These are phyloP conservation scores for Caenorhabditis sp. DNA, from an alignment of 2,888 invertebrate genomes.

Conservation along the genomic window DNA sequence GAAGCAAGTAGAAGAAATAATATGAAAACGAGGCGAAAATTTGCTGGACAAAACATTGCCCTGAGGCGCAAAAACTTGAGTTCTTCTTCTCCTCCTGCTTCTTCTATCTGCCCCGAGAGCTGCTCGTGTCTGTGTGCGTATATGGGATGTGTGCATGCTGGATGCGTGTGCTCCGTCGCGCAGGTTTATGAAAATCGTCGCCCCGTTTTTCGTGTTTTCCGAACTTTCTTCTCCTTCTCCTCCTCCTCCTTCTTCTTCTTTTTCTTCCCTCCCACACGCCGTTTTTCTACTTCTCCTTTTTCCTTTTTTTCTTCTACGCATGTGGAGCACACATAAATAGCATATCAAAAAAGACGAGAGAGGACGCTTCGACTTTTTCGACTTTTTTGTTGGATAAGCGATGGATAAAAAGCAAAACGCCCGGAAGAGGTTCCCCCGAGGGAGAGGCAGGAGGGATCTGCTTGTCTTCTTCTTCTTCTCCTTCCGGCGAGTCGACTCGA, in stretches of 20 bases:
- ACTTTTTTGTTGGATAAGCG: constrained; percentile 45
- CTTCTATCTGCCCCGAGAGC: constrained; percentile 30
- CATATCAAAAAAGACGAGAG: constrained; percentile 41
- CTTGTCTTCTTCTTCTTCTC: neutral
- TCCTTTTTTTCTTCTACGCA: constrained; percentile 14
- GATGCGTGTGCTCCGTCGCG: constrained; percentile 2
- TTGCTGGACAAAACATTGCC: constrained; percentile 55
- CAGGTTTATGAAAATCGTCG: constrained; percentile 63
- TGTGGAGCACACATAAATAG: constrained; percentile 30
- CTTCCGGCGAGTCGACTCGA: neutral
- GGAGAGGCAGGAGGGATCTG: no score
- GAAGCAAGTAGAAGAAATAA: no score
- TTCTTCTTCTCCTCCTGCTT: no score
- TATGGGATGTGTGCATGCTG: no score
- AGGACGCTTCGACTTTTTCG: constrained; percentile 22
- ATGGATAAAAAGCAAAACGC: constrained; percentile 43
- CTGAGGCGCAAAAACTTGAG: constrained; percentile 56
- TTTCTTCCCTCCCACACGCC: constrained; percentile 1
- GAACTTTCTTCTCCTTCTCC: constrained; percentile 38
- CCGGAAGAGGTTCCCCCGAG: constrained; percentile 14
- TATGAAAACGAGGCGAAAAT: constrained; percentile 59
- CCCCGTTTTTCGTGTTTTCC: constrained; percentile 57
- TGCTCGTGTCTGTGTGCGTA: no score
- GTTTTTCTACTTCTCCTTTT: constrained; percentile 28
- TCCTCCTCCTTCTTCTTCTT: constrained; percentile 10